phyloP scores from a whole-genome alignment of 1,140 invertebrate species.

The Drosophila sp. region DNA sequence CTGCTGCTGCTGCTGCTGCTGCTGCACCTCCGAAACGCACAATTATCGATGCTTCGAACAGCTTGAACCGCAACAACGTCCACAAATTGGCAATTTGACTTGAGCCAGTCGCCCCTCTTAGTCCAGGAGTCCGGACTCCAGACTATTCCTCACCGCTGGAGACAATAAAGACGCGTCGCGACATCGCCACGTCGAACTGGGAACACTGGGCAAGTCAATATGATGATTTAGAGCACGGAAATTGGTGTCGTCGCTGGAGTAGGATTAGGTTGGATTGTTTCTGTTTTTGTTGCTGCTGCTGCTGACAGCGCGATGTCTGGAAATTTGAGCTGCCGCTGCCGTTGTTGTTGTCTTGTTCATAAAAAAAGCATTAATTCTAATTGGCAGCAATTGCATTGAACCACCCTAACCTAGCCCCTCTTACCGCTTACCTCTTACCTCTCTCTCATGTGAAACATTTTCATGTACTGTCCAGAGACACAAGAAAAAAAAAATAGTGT shows the following conservation, averaged over 20 bases:
- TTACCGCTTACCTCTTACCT: too few relatives aligned
- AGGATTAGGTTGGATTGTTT: slow-evolving; percentile 1
- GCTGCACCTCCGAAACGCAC: slow-evolving; percentile 47
- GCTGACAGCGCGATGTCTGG: slow-evolving; percentile 44
- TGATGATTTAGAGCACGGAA: slow-evolving; percentile 72
- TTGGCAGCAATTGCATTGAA: slow-evolving; percentile 71
- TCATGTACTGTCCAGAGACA: background rate
- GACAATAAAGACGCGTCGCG: slow-evolving; percentile 21
- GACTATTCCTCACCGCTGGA: slow-evolving; percentile 52
- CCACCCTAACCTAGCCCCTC: slow-evolving; percentile 43
- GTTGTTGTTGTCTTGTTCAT: slow-evolving; percentile 36
- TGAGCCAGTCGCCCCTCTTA: slow-evolving; percentile 41
- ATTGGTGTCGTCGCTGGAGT: slow-evolving; percentile 36
- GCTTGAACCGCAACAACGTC: slow-evolving; percentile 46
- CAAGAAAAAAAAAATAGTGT: background rate
- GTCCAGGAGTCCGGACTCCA: slow-evolving; percentile 1
- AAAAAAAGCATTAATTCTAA: slow-evolving; percentile 75
- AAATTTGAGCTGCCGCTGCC: slow-evolving; percentile 50
- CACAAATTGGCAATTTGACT: slow-evolving; percentile 78
- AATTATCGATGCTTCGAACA: slow-evolving; percentile 42
- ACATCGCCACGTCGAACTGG: slow-evolving; percentile 12
- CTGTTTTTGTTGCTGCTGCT: slow-evolving; percentile 30
- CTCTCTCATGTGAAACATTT: background rate
- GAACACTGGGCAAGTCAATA: slow-evolving; percentile 55
- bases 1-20: slow-evolving; percentile 27